phyloP scores from a whole-genome alignment of 2,888 invertebrate genomes.

The Tribolium freemani region DNA sequence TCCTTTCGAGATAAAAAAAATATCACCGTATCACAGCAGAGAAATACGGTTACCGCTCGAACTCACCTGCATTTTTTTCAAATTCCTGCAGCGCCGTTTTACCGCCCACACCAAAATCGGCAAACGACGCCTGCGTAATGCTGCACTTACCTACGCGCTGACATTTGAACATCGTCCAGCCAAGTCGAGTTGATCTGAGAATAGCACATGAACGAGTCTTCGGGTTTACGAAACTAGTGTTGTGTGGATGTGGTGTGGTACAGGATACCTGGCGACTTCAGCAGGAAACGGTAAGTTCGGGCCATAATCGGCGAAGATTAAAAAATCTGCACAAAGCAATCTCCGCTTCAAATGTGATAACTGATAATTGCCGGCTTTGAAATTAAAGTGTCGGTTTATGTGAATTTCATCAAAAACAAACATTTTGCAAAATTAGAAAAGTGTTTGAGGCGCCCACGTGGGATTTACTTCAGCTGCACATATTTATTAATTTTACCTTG shows the following conservation, averaged over 20 bases:
- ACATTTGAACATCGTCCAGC: slow-evolving; percentile 54
- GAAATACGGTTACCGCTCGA: background rate
- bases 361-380: background rate
- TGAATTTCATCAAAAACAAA: background rate
- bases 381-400: background rate
- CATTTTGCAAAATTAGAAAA: slow-evolving; percentile 16
- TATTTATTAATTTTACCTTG: slow-evolving; percentile 44
- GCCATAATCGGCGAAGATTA: background rate
- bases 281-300: slow-evolving; percentile 33
- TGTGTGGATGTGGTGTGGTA: slow-evolving; percentile 42
- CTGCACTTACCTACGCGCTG: slow-evolving; percentile 51
- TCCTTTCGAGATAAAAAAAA: background rate
- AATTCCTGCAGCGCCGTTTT: slow-evolving; percentile 34
- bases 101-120: slow-evolving; percentile 39
- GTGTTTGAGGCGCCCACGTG: slow-evolving; percentile 4
- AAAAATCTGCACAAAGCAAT: background rate
- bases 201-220: slow-evolving; percentile 48
- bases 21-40: background rate
- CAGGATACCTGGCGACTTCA: slow-evolving; percentile 39
- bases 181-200: slow-evolving; percentile 50
- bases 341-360: background rate
- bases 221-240: slow-evolving; percentile 37
- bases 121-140: slow-evolving; percentile 39
- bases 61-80: slow-evolving; percentile 30
- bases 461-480: slow-evolving; percentile 12